Evolutionary conservation across 2,797 vertebrate species (phyloP).

Genomic region (Pseudocheirus occidentalis): DNA sequence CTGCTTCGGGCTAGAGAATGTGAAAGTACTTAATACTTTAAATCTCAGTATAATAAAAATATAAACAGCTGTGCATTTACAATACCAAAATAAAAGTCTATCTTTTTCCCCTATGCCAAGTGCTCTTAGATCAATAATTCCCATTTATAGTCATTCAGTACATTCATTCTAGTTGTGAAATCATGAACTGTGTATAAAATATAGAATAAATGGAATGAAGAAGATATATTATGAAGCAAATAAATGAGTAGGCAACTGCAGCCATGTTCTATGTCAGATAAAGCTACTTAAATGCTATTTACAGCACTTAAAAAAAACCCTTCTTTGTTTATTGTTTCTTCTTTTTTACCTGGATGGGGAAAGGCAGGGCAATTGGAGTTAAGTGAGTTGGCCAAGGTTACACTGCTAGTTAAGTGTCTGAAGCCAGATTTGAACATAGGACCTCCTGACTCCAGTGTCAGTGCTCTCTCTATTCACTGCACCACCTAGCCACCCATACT

Average conservation of each 20-base stretch:
- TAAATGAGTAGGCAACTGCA: not conserved
- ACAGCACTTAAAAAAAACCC: too few relatives aligned
- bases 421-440: too few relatives aligned
- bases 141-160: not conserved
- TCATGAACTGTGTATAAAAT: not conserved
- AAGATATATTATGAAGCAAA: not conserved
- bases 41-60: not conserved
- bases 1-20: not conserved
- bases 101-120: conserved; percentile 1
- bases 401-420: too few relatives aligned
- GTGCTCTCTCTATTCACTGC: too few relatives aligned
- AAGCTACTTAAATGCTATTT: conserved; percentile 5
- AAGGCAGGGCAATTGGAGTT: too few relatives aligned
- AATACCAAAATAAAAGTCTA: not conserved
- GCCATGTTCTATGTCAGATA: conserved; percentile 6
- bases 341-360: too few relatives aligned
- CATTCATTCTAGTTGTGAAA: conserved; percentile 34
- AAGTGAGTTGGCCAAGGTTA: too few relatives aligned
- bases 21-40: conserved; percentile 2
- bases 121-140: conserved; percentile 10
- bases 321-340: too few relatives aligned
- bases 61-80: not conserved
- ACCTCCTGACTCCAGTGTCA: too few relatives aligned
- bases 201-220: not conserved
- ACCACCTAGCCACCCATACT: too few relatives aligned